A percentile compares a stretch with the other conserved stretches of the same genome.
Evolutionary conservation across 1,140 invertebrate genomes (phyloP).

Genomic region (Bombus haemorrhoidalis): DNA sequence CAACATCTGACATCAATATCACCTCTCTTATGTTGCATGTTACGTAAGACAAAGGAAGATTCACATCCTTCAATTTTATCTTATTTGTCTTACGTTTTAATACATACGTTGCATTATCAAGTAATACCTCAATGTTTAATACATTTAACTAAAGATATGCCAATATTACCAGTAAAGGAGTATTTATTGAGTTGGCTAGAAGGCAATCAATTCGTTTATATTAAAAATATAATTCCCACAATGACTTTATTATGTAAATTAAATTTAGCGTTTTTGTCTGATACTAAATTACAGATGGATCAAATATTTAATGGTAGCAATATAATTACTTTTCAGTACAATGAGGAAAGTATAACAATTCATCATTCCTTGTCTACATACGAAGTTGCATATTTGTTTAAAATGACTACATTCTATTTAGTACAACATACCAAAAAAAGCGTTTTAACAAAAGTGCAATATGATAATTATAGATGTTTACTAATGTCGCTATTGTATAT

Average conservation of each 20-base stretch:
- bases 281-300: constrained; percentile 47
- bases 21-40: constrained; percentile 70
- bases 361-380: constrained; percentile 58
- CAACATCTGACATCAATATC: constrained; percentile 64
- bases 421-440: constrained; percentile 65
- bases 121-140: constrained; percentile 67
- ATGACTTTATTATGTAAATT: constrained; percentile 54
- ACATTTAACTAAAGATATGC: constrained; percentile 59
- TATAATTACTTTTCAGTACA: constrained; percentile 53
- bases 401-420: constrained; percentile 75
- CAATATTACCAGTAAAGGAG: constrained; percentile 58
- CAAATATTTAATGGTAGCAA: constrained; percentile 49
- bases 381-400: constrained; percentile 62
- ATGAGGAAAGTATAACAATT: constrained; percentile 47
- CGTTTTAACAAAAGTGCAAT: constrained; percentile 57
- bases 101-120: constrained; percentile 76
- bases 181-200: constrained; percentile 72
- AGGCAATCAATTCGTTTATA: constrained; percentile 9
- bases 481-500: constrained; percentile 71
- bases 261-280: constrained; percentile 57
- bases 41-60: constrained; percentile 69
- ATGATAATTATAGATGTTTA: constrained; percentile 62
- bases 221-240: constrained; percentile 53
- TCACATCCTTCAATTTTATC: constrained; percentile 51
- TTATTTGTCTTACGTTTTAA: constrained; percentile 70